A percentile compares a stretch with the other conserved stretches of the same genome.
Conservation (phyloP, 2,113 vertebrate species). For the Pteruthius melanotis region DNA sequence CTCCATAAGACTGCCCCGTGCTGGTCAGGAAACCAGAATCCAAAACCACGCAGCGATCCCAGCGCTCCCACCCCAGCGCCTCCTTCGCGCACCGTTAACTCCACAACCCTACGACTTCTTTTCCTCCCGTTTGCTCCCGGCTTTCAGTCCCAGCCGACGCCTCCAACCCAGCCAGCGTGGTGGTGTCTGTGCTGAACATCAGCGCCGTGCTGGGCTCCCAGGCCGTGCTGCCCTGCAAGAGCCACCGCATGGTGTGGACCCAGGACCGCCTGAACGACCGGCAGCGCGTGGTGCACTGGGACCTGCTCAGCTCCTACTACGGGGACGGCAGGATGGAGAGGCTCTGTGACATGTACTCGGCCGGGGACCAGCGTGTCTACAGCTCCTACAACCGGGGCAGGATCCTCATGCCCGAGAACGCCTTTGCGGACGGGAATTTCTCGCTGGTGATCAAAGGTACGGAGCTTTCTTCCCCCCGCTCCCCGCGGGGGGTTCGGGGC, state of each 20-base stretch:
- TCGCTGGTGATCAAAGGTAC: conserved; percentile 83
- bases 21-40: neutral
- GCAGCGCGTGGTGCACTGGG: conserved; percentile 95
- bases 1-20: neutral
- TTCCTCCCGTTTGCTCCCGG: neutral
- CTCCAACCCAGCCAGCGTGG: conserved; percentile 75
- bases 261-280: conserved; percentile 87
- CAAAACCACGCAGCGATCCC: neutral
- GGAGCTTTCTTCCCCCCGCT: too few relatives aligned
- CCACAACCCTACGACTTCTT: neutral
- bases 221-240: conserved; percentile 85
- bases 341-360: conserved; percentile 87
- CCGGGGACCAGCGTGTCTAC: conserved; percentile 85
- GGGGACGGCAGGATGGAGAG: conserved; percentile 75
- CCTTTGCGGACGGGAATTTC: conserved; percentile 92
- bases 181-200: conserved; percentile 81
- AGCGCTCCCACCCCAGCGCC: neutral
- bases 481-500: neutral
- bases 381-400: conserved; percentile 83
- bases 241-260: conserved; percentile 93
- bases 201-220: conserved; percentile 74
- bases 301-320: conserved; percentile 67
- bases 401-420: conserved; percentile 76
- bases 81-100: neutral
- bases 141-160: neutral